phyloP scores from a whole-genome alignment of 2,797 vertebrate genomes.

The Rhadinocentrus ornatus region DNA sequence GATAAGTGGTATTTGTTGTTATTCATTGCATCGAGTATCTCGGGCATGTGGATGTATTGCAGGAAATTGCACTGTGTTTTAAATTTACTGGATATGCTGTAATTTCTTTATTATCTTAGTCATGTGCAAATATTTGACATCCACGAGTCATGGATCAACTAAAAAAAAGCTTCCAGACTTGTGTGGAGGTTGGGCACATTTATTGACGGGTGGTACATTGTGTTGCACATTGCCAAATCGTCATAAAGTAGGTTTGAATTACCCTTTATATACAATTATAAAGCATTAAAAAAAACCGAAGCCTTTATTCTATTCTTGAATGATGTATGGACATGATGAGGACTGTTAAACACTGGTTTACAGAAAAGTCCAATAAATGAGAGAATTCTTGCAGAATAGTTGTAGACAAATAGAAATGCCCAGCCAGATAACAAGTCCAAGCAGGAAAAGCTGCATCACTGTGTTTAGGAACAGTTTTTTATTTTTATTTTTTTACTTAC shows the following conservation, averaged over 20 bases:
- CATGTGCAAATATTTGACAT: background rate
- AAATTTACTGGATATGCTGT: slow-evolving; percentile 6
- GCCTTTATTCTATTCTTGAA: background rate
- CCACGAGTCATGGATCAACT: background rate
- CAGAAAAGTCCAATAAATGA: background rate
- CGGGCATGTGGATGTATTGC: background rate
- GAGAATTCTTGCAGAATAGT: background rate
- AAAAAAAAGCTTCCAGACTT: background rate
- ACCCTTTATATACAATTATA: background rate
- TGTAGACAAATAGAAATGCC: background rate
- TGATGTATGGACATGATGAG: background rate
- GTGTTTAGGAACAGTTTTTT: background rate
- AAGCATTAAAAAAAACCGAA: rapidly evolving
- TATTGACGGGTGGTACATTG: background rate
- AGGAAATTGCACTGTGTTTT: slow-evolving; percentile 1
- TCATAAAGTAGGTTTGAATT: background rate
- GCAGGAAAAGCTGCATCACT: background rate
- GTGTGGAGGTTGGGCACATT: background rate
- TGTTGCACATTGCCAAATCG: background rate
- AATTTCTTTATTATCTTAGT: slow-evolving; percentile 2
- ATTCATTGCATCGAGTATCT: background rate
- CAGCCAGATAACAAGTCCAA: background rate
- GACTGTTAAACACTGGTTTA: background rate
- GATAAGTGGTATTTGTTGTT: background rate
- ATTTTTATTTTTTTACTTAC: background rate